Base-by-base conservation (phyloP, 2,797 vertebrate species). In the Hoplostethus atlanticus region DNA sequence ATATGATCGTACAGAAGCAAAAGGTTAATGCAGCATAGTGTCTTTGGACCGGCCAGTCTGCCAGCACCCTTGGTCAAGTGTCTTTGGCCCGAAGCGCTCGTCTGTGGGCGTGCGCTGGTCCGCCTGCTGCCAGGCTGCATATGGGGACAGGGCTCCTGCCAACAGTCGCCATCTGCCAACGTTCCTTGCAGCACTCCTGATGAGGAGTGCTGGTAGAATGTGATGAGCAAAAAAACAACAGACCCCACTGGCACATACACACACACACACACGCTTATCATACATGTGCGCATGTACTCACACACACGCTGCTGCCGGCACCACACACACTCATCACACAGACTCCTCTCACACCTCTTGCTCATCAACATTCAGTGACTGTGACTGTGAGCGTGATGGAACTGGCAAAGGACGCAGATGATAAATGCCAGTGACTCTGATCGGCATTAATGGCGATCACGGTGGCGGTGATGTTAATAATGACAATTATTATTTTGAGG, bases 81-180 rank as follows among this genome's bases (percentile, higher is more conserved):
- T 82, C 53, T 28, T 57, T 40, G 67, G 68, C 73, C 71, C 63
- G 53, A 79, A 82, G 72, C 67, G 74, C 64, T 63, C 80, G 60
- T 58, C 74, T 42, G 77, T 71, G 55, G 58, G 67, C 55, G 34
- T 4, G n/a, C 21, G 64, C 56, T 44, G 64, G 63, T 74, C 64
- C 25, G 72, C 56, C 54, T 44, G 78, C 71, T 88, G 77, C 56
- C 79, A 71, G 80, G 44, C 67, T 25, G 64, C 46, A 65, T 64
- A 34, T 3, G 5, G 64, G 81, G 60, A 62, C 68, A 4, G 38
- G 50, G 55, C 46, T 60, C 70, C 63, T 71, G 84, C 85, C 88
- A 87, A 34, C 59, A 40, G 68, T 68, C 9, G 61, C 92, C 91
- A 89, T 90, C 91, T 92, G 89, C 79, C 83, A 65, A 6, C 50